Percentiles rank a stretch among this genome's conserved stretches.
These are phyloP conservation scores for Aleadryas rufinucha DNA, from an alignment of 2,113 vertebrate genomes.

Conservation along the genomic window DNA sequence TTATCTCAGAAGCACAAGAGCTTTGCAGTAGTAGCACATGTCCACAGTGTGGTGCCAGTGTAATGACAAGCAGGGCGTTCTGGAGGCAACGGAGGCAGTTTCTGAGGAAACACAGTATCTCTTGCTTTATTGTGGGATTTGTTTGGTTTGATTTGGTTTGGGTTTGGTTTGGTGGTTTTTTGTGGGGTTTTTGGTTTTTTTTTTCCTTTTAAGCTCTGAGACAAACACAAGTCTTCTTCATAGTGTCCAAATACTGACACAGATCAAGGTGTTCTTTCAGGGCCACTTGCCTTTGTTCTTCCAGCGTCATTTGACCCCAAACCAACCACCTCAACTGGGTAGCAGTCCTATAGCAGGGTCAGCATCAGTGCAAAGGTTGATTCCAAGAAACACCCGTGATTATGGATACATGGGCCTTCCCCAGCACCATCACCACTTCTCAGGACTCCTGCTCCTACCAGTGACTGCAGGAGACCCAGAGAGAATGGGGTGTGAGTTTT, in stretches of 20 bases:
- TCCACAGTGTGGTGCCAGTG: conserved; percentile 57
- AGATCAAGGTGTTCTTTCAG: background rate
- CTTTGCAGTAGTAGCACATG: background rate
- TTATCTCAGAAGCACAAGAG: background rate
- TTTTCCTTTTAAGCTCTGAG: background rate
- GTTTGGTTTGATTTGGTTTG: background rate
- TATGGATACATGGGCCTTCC: accelerated
- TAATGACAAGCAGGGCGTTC: background rate
- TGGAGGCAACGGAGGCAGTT: accelerated
- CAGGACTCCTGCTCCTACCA: accelerated
- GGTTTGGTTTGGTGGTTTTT: background rate
- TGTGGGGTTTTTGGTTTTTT: background rate
- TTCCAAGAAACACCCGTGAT: background rate
- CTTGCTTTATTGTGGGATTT: background rate
- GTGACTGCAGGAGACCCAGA: background rate
- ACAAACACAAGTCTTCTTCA: background rate
- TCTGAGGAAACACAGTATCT: background rate
- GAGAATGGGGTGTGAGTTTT: background rate
- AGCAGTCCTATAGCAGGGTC: background rate
- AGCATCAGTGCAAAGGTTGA: background rate
- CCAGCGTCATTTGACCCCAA: accelerated
- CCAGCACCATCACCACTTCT: accelerated
- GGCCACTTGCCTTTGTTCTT: background rate
- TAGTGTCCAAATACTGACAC: background rate
- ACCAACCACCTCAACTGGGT: accelerated